Percentiles rank a stretch among this genome's conserved stretches.
Conservation (phyloP, 2,113 vertebrate species). For the Neogobius melanostomus region DNA sequence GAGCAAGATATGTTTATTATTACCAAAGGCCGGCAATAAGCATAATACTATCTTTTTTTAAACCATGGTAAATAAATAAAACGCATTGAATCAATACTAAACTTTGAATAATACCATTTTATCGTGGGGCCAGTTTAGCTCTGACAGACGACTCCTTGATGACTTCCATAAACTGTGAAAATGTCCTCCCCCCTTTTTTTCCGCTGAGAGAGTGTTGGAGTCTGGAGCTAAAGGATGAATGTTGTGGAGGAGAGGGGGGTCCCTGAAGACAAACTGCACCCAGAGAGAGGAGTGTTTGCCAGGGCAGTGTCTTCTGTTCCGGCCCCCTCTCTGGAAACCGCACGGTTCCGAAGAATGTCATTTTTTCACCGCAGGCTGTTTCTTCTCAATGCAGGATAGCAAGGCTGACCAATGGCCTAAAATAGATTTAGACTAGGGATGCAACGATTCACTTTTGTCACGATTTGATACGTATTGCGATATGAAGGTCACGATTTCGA, state of each 20-base stretch:
- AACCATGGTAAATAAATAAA: too few species aligned
- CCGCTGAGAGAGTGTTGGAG: background rate
- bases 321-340: background rate
- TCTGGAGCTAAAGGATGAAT: background rate
- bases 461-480: background rate
- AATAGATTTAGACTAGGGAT: background rate
- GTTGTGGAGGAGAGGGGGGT: background rate
- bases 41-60: too few species aligned
- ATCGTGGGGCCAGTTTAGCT: background rate
- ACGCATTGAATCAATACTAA: too few species aligned
- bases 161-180: conserved; percentile 3
- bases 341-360: background rate
- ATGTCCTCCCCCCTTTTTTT: background rate
- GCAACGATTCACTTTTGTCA: too few species aligned
- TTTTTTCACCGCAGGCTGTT: conserved; percentile 1
- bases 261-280: background rate
- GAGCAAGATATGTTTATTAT: too few species aligned
- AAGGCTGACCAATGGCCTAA: background rate
- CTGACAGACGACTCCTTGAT: conserved; percentile 5
- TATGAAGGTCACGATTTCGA: background rate
- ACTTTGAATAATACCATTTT: background rate
- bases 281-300: background rate
- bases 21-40: too few species aligned
- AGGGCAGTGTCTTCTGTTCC: background rate
- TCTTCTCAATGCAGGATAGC: background rate